phyloP scores from a whole-genome alignment of 1,140 invertebrate genomes.

The Brachionus sp. region DNA sequence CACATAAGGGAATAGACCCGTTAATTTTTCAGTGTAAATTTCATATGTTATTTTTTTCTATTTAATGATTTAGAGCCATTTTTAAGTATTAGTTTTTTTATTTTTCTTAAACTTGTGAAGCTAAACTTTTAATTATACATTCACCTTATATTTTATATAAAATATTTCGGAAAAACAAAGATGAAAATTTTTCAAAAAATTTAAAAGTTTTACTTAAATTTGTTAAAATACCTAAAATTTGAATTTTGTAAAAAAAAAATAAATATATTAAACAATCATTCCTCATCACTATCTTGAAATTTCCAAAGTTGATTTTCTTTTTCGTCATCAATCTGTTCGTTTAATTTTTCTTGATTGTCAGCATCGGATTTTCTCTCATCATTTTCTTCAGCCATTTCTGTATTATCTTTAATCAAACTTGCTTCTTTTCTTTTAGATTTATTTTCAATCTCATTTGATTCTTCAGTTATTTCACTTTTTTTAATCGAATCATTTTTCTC shows the following conservation, averaged over 20 bases:
- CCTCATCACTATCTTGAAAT: background rate
- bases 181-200: too few species aligned
- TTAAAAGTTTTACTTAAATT: too few species aligned
- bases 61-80: too few species aligned
- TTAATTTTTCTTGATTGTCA: background rate
- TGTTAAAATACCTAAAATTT: background rate
- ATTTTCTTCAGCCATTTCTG: background rate
- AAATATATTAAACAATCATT: background rate
- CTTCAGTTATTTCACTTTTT: background rate
- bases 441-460: background rate
- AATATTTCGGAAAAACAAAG: too few species aligned
- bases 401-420: background rate
- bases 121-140: too few species aligned
- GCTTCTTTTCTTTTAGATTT: background rate
- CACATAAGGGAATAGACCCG: too few species aligned
- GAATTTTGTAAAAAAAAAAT: background rate
- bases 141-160: too few species aligned
- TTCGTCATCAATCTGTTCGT: background rate
- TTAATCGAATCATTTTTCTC: background rate
- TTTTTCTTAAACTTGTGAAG: too few species aligned
- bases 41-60: too few species aligned
- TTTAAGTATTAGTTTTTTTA: too few species aligned
- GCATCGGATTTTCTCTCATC: background rate
- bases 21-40: too few species aligned
- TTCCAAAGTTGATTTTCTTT: background rate